Conservation (phyloP, 2,113 vertebrate species). For the Origma solitaria region DNA sequence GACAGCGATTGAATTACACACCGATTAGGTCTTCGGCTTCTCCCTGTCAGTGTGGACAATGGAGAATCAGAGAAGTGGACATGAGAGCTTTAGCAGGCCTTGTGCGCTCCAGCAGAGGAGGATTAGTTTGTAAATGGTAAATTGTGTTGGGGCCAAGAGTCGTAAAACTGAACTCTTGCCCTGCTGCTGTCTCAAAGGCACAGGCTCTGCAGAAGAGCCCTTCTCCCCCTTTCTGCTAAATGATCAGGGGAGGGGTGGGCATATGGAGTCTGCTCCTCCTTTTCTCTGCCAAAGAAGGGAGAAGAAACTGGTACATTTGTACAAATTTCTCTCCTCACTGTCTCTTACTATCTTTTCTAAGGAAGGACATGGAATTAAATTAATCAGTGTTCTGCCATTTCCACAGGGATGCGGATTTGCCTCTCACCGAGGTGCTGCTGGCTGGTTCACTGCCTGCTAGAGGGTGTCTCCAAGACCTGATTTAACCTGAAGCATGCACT, state of each 20-base stretch:
- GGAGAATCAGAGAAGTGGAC: constrained; percentile 66
- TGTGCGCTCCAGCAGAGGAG: constrained; percentile 51
- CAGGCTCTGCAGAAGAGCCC: background rate
- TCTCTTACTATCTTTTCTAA: background rate
- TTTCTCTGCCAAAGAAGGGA: background rate
- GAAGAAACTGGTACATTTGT: background rate
- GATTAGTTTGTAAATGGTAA: constrained; percentile 67
- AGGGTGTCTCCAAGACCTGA: background rate
- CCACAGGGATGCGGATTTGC: background rate
- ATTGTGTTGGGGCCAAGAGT: constrained; percentile 62
- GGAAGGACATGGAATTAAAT: background rate
- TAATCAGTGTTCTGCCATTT: background rate
- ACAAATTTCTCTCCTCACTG: background rate
- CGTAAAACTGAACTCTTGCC: constrained; percentile 56
- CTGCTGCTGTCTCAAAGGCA: constrained; percentile 58
- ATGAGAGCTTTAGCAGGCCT: constrained; percentile 57
- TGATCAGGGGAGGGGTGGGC: background rate
- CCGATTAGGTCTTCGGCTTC: constrained; percentile 63
- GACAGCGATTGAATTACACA: constrained; percentile 74
- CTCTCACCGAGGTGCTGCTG: background rate
- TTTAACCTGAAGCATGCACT: background rate
- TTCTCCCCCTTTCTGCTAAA: background rate
- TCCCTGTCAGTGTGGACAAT: constrained; percentile 60
- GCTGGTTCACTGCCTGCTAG: background rate
- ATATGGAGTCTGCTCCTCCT: background rate